Evolutionary conservation across 2,888 invertebrate genomes (phyloP).

Genomic region (Drosophila peninsularis): DNA sequence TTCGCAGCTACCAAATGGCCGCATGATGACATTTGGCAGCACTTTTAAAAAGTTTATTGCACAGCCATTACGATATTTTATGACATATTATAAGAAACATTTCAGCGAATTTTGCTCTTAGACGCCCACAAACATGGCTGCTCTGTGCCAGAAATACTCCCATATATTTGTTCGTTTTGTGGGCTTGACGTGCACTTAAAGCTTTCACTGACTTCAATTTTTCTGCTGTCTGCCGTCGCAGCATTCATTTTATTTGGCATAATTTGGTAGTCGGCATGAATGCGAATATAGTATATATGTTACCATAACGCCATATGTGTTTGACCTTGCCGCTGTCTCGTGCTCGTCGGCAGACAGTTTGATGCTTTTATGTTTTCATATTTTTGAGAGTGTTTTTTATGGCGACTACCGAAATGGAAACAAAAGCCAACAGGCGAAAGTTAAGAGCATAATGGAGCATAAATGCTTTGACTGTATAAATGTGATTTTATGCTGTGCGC

Average conservation of each 20-base stretch:
- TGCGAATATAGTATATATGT: neutral
- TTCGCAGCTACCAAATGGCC: neutral
- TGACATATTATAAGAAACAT: conserved; percentile 24
- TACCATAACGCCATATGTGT: conserved; percentile 40
- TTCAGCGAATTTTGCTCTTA: conserved; percentile 22
- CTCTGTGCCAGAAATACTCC: conserved; percentile 3
- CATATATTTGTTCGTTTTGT: conserved; percentile 3
- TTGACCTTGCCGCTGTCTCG: conserved; percentile 45
- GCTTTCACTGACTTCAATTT: conserved; percentile 23
- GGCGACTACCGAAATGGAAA: conserved; percentile 44
- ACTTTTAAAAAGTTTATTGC: conserved; percentile 33
- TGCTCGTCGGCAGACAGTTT: conserved; percentile 17
- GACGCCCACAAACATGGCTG: conserved; percentile 2
- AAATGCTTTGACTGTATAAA: conserved; percentile 71
- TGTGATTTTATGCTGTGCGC: conserved; percentile 68
- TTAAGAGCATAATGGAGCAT: conserved; percentile 76
- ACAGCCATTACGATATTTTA: conserved; percentile 24
- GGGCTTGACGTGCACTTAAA: conserved; percentile 26
- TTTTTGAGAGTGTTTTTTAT: conserved; percentile 60
- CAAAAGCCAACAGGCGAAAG: conserved; percentile 56
- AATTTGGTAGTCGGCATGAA: conserved; percentile 23
- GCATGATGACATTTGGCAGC: conserved; percentile 15
- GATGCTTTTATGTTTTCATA: conserved; percentile 55
- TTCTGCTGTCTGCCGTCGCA: conserved; percentile 5
- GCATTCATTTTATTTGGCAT: conserved; percentile 45